phyloP scores from a whole-genome alignment of 2,113 vertebrate species.

The Ailuropoda melanoleuca region DNA sequence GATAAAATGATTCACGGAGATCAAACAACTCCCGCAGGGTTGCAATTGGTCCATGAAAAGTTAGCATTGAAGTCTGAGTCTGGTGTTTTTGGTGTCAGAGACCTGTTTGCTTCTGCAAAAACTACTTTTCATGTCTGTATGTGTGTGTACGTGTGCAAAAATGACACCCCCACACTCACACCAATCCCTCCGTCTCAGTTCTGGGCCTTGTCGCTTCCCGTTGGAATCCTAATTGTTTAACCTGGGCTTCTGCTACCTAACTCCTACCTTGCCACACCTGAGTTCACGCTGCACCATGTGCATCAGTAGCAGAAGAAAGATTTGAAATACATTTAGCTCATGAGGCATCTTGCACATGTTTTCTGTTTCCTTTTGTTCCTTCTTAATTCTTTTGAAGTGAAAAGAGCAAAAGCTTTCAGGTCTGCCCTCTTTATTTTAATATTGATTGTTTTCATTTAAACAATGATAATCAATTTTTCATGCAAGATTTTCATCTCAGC shows the following conservation, averaged over 20 bases:
- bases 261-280: not conserved
- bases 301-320: not conserved
- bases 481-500: slow-evolving; percentile 52
- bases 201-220: not conserved
- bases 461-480: slow-evolving; percentile 53
- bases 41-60: not conserved
- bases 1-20: not conserved
- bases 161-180: not conserved
- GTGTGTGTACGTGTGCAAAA: not conserved
- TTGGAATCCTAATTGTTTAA: not conserved
- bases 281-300: not conserved
- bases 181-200: not conserved
- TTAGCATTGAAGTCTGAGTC: not conserved
- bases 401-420: not conserved
- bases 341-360: not conserved
- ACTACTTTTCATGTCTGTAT: not conserved
- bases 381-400: not conserved
- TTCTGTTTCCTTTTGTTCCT: slow-evolving; percentile 22
- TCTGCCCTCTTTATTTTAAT: slow-evolving; percentile 49
- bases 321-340: slow-evolving; percentile 1
- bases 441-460: slow-evolving; percentile 73
- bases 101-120: not conserved
- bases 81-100: not conserved
- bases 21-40: not conserved
- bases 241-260: not conserved